Base-by-base conservation (phyloP, 2,888 invertebrate species). In the Dryocosmus kuriphilus region DNA sequence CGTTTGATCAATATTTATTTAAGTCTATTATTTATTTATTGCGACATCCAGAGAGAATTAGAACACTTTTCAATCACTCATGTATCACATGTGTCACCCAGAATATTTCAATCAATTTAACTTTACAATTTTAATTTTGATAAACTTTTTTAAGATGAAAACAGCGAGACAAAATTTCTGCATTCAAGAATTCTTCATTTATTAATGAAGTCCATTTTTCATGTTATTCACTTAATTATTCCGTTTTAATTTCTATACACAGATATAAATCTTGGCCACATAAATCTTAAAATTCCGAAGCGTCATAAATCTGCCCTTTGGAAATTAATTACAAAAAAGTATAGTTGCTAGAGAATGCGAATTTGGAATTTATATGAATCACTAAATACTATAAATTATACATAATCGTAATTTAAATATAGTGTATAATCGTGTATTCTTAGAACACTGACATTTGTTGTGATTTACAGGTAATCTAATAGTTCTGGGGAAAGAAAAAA, bases 281-380 rank as follows among this genome's bases (percentile, higher is more conserved):
- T 51, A 22, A 32, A 71, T 71, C 41, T 51, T 46, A 32, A 71
- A 46, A 71, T 51, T 30, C 14, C 51, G 30, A 55, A 71, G 32
- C n/a, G n/a, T 51, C 51, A 71, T 71, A 55, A 71, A 71, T 71
- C 71, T 71, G 32, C 51, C 51, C 30, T 71, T 71, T 32, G 46
- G 51, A n/a, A 71, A 71, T 51, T n/a, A 46, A 51, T 71, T 30
- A 71, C 46, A 55, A 46, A 71, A 71, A 71, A 71, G 51, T 51
- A n/a, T 30, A 55, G 30, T 51, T 51, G 46, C 11, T 30, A 55
- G 71, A 19, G 32, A 71, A 71, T 51, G 30, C n/a, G 71, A 55
- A 55, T 71, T 71, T 55, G 30, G n/a, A 51, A 71, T 71, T 71
- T 51, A 30, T 71, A 27, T 71, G 46, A n/a, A 11, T 1, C 51